Percentiles rank a stretch among this genome's conserved stretches.
phyloP scores from a whole-genome alignment of 2,888 invertebrate species.

The Drosophila anceps region DNA sequence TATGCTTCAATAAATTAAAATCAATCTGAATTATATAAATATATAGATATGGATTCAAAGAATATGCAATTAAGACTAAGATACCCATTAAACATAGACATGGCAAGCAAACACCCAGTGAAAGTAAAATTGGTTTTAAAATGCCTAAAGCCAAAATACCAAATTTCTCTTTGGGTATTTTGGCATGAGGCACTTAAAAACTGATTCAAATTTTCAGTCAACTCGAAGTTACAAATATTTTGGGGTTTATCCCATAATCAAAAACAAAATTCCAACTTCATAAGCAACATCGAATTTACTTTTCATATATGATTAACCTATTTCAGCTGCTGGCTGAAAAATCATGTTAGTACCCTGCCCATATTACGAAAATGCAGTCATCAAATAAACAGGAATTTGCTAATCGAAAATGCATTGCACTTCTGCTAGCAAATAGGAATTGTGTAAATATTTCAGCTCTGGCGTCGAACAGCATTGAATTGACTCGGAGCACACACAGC shows the following conservation, averaged over 20 bases:
- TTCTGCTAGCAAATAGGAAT: slow-evolving; percentile 57
- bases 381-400: slow-evolving; percentile 44
- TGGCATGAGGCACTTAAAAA: not conserved
- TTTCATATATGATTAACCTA: not conserved
- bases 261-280: not conserved
- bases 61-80: not conserved
- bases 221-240: not conserved
- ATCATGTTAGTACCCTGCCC: not conserved
- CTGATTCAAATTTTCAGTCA: not conserved
- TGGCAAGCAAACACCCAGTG: no score
- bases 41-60: not conserved
- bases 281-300: not conserved
- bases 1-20: not conserved
- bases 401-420: slow-evolving; percentile 36
- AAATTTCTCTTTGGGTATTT: no score
- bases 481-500: slow-evolving; percentile 55
- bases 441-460: slow-evolving; percentile 47
- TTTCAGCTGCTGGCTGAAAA: not conserved
- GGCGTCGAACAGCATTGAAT: slow-evolving; percentile 46
- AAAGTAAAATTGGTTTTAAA: no score
- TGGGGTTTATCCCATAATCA: not conserved
- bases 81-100: no score
- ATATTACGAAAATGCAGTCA: slow-evolving; percentile 1
- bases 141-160: no score
- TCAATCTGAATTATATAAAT: not conserved